Evolutionary conservation across 2,888 invertebrate genomes (phyloP), one percentile per base, ranked within the genome.

Genomic region (Parnassius apollo): DNA sequence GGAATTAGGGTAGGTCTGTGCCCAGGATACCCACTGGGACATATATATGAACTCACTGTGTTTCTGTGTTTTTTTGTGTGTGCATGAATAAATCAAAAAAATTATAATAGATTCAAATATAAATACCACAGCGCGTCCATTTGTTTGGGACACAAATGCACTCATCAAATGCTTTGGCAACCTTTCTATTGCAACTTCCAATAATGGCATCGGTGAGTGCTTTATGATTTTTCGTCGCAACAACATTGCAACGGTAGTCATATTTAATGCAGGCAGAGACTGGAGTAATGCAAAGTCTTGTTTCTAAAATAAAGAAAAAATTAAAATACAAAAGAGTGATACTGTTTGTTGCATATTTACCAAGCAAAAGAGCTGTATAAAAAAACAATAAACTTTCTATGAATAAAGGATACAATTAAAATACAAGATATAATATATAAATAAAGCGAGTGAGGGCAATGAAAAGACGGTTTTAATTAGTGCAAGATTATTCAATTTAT

Each of bases 231-330:
- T 60, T 9, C 59, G 13, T 13, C 59, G 35, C 18, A 60, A 42
- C 59, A 60, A 54, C 59, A 60, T 60, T 48, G 59, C 53, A 11
- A 60, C 53, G 10, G 53, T 60, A 13, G 51, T 42, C 59, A 59
- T 59, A 42, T 53, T 48, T 13, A 60, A 54, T 18, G 59, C 48
- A 9, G 59, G 59, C 48, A 60, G 22, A 13, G 59, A 60, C 54
- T 60, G 59, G 54, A 60, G 59, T 7, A 48, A 48, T 35, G 11
- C 18, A 7, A 49, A 42, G n/a, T 60, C 53, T 60, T 60, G 59
- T n/a, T 54, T 42, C 48, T 54, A 46, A 35, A 46, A 12, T 12
- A 42, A 53, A 42, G n/a, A 46, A n/a, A 11, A 46, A 46, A 46
- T 7, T 12, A 46, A 46, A 46, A 46, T 46, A 46, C 12, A n/a